Percentiles rank a stretch among this genome's conserved stretches.
Conservation (phyloP, 2,888 invertebrate genomes). For the Eulithis testata region DNA sequence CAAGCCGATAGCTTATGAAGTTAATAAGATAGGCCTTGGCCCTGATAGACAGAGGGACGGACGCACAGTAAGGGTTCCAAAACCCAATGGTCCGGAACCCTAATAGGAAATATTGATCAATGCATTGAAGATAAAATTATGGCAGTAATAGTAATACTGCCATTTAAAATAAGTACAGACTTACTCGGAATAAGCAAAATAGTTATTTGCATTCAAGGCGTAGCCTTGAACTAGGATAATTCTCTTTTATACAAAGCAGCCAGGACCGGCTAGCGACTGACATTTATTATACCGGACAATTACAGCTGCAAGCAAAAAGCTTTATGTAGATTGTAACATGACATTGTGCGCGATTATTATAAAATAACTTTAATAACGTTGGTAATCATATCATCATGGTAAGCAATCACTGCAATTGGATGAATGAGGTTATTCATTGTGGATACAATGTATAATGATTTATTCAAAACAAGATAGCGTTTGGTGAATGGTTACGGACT, state of each 20-base stretch:
- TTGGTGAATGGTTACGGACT: conserved; percentile 20
- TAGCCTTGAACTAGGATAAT: conserved; percentile 71
- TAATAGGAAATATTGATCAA: too few relatives aligned
- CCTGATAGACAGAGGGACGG: too few relatives aligned
- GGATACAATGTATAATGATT: conserved; percentile 14
- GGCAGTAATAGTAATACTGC: conserved; percentile 15
- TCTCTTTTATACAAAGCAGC: conserved; percentile 49
- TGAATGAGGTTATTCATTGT: conserved; percentile 18
- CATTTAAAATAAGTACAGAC: conserved; percentile 40
- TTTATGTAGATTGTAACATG: conserved; percentile 64
- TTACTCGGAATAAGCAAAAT: conserved; percentile 35
- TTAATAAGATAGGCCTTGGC: too few relatives aligned
- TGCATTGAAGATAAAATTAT: conserved; percentile 9
- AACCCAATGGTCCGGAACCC: too few relatives aligned
- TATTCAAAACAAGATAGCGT: conserved; percentile 28
- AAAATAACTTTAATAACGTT: conserved; percentile 52
- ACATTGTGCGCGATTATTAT: conserved; percentile 56
- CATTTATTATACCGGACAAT: conserved; percentile 65
- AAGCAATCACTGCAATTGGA: conserved; percentile 34
- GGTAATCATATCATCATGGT: conserved; percentile 58
- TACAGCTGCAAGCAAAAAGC: conserved; percentile 63
- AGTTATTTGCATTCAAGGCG: conserved; percentile 52
- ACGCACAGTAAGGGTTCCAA: too few relatives aligned
- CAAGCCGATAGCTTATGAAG: too few relatives aligned
- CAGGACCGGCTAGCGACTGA: conserved; percentile 50